Evolutionary conservation across 2,888 invertebrate species (phyloP).

Genomic region (Cordylochernes scorpioides): DNA sequence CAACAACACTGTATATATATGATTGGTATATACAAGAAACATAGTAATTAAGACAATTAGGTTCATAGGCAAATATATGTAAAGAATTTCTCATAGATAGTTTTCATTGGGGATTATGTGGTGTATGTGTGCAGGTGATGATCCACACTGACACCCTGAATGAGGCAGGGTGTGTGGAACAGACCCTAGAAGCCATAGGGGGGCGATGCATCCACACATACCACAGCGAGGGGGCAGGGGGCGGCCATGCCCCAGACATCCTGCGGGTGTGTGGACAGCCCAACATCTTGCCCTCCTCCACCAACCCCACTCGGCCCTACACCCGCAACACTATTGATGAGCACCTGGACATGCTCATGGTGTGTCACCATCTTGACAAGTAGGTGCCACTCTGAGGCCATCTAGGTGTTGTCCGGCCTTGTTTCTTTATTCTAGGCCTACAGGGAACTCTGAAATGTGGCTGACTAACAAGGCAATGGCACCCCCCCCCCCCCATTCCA

Average conservation of each 20-base stretch:
- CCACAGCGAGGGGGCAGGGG: conserved; percentile 21
- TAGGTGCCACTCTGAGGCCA: conserved; percentile 11
- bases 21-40: neutral
- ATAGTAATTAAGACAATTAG: too few species aligned
- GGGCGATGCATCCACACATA: conserved; percentile 20
- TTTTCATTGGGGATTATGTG: too few species aligned
- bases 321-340: conserved; percentile 20
- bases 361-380: conserved; percentile 21
- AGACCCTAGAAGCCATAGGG: conserved; percentile 18
- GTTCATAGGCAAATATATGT: too few species aligned
- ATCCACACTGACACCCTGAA: conserved; percentile 21
- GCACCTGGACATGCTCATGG: conserved; percentile 21
- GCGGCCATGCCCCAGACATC: conserved; percentile 19
- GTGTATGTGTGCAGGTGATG: too few species aligned
- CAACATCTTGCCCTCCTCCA: conserved; percentile 20
- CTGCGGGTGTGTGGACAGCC: conserved; percentile 18
- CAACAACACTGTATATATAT: neutral
- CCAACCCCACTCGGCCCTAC: conserved; percentile 20
- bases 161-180: conserved; percentile 20
- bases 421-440: too few species aligned
- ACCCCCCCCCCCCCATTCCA: too few species aligned
- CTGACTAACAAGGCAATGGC: too few species aligned
- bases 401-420: too few species aligned
- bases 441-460: too few species aligned
- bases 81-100: too few species aligned